These are phyloP conservation scores for Cetonia aurata DNA, from an alignment of 2,888 invertebrate genomes.

Conservation along the genomic window DNA sequence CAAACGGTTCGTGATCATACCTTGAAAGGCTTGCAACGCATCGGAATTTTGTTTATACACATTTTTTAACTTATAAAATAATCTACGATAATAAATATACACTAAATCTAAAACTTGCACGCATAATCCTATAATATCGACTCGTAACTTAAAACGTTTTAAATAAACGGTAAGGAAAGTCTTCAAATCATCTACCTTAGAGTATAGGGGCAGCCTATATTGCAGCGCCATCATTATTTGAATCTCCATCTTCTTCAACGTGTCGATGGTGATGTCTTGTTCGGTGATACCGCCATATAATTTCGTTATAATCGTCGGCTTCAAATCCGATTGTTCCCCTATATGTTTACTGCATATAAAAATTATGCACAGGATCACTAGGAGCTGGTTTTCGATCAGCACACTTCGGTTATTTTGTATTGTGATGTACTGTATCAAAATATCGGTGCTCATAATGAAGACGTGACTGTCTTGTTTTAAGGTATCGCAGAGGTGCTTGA, in stretches of 20 bases:
- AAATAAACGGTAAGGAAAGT: conserved; percentile 58
- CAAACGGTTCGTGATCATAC: conserved; percentile 56
- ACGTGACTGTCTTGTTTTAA: conserved; percentile 59
- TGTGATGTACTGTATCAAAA: conserved; percentile 58
- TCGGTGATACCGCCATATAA: conserved; percentile 55
- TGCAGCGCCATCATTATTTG: conserved; percentile 57
- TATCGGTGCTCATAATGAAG: conserved; percentile 58
- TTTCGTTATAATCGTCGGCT: conserved; percentile 47
- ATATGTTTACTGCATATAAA: conserved; percentile 59
- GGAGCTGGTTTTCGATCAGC: conserved; percentile 55
- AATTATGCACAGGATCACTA: conserved; percentile 55
- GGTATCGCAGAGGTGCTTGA: conserved; percentile 58
- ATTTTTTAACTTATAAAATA: conserved; percentile 57
- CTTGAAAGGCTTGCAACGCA: conserved; percentile 54
- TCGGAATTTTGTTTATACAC: conserved; percentile 55
- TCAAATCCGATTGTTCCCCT: conserved; percentile 57
- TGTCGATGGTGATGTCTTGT: conserved; percentile 49
- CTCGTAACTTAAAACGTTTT: conserved; percentile 55
- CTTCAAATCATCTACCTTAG: conserved; percentile 59
- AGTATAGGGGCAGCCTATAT: conserved; percentile 56
- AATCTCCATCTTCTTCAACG: conserved; percentile 55
- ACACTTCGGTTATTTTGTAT: conserved; percentile 51
- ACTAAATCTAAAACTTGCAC: conserved; percentile 57
- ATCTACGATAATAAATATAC: conserved; percentile 54
- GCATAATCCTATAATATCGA: conserved; percentile 56